Base-by-base conservation (phyloP, 2,797 vertebrate species). In the Setipinna tenuifilis region DNA sequence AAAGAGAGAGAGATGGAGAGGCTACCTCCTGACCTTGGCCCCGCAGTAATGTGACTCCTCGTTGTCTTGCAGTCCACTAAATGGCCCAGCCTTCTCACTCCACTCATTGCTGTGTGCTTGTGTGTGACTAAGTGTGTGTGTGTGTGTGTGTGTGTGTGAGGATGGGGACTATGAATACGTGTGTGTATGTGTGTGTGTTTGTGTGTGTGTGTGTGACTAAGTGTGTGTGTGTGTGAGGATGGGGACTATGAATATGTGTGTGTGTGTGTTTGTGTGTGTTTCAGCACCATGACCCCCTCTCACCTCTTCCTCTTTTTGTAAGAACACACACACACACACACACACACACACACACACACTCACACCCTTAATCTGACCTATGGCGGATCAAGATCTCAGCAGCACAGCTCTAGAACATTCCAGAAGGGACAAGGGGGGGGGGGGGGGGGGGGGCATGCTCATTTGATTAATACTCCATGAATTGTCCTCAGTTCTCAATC, bases 1-100 rank as follows among this genome's bases (percentile, higher is more conserved):
- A 90, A 88, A 88, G 88, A 86, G 89, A 91, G 92, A 91, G 90
- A 93, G 92, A 93, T 91, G 93, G 91, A 93, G 92, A 93, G 91
- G 88, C 92, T 90, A 92, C 89, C 92, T 90, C 90, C 91, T 93
- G 93, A 93, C 93, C 92, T 93, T 91, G 93, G 93, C 93, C 93
- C 84, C 59, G 89, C 90, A 41, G 68, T 92, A 86, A 54, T 0
- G 65, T 65, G 61, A 65, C 61, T 65, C 89, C 89, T 91, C 92
- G 90, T 90, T 85, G 85, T 90, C 90, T 0, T 90, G 85, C 75
- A 83, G 23, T 19, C 54, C n/a, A 54, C 80, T 21, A 25, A 84
- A 61, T 1, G 61, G 58, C 86, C 82, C 87, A 87, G 88, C 82
- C 88, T 28, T 83, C 85, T 81, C 86, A 41, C 6, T 25, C 88